phyloP scores from a whole-genome alignment of 2,888 invertebrate species.

The Falcaria lacertinaria region DNA sequence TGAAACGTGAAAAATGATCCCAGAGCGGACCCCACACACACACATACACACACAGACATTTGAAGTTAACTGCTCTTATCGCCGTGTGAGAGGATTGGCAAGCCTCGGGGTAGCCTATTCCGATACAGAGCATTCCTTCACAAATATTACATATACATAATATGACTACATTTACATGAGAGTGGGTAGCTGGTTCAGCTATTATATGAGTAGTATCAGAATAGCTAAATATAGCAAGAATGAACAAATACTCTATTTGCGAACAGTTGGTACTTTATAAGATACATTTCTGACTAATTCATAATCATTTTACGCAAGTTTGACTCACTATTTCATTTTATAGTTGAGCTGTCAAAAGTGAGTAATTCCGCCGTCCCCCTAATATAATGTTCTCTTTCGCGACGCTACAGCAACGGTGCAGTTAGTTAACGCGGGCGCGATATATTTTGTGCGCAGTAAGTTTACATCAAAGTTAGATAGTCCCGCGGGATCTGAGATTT shows the following conservation, averaged over 20 bases:
- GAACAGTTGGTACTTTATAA: no score
- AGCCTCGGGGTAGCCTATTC: neutral
- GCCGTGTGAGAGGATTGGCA: slow-evolving; percentile 11
- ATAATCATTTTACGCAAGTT: no score
- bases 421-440: neutral
- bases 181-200: no score
- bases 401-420: neutral
- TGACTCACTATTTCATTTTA: neutral
- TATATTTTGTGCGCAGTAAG: neutral
- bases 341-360: neutral
- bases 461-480: slow-evolving; percentile 34
- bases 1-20: slow-evolving; percentile 79
- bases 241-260: no score
- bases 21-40: slow-evolving; percentile 31
- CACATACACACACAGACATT: slow-evolving; percentile 8
- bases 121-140: neutral
- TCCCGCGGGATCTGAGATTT: slow-evolving; percentile 45
- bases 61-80: neutral
- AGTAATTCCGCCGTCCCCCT: neutral
- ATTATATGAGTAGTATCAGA: no score
- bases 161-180: no score
- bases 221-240: no score
- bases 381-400: no score
- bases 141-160: no score
- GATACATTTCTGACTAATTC: no score